Conservation (phyloP, 2,888 invertebrate species). For the Lasioglossum leucozonium region DNA sequence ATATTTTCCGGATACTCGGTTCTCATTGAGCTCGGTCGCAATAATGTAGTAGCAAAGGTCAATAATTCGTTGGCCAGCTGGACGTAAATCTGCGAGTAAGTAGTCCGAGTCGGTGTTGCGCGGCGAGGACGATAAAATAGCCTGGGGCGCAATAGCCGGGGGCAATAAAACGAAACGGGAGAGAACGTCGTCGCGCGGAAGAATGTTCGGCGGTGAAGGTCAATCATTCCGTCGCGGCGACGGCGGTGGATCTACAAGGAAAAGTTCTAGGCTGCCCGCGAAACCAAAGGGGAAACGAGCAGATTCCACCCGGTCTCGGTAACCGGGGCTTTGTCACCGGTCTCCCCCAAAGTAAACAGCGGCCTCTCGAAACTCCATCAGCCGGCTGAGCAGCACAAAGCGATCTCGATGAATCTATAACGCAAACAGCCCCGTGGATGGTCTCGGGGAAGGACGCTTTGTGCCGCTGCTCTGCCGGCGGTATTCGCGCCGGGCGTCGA, state of each 20-base stretch:
- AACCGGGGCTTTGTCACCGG: not conserved
- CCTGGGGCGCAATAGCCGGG: not conserved
- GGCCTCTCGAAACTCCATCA: not conserved
- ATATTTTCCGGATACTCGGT: not conserved
- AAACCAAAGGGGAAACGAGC: not conserved
- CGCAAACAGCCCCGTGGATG: conserved; percentile 6
- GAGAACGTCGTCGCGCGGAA: not conserved
- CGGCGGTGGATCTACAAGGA: not conserved
- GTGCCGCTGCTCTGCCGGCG: not conserved
- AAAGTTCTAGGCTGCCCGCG: not conserved
- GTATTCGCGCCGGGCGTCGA: conserved; percentile 6
- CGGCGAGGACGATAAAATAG: not conserved
- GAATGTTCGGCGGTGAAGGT: not conserved
- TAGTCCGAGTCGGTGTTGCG: not conserved
- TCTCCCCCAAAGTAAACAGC: conserved; percentile 6
- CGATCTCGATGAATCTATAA: conserved; percentile 18
- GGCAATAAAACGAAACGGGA: not conserved
- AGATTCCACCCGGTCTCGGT: not conserved
- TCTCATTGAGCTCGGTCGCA: conserved; percentile 1
- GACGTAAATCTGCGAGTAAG: not conserved
- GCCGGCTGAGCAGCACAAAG: conserved; percentile 6
- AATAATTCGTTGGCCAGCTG: not conserved
- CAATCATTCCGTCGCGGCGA: not conserved
- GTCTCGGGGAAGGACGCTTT: conserved; percentile 4
- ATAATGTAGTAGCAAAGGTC: not conserved